Base-by-base conservation (phyloP, 2,797 vertebrate genomes). In the Sebastes hopkinsi region DNA sequence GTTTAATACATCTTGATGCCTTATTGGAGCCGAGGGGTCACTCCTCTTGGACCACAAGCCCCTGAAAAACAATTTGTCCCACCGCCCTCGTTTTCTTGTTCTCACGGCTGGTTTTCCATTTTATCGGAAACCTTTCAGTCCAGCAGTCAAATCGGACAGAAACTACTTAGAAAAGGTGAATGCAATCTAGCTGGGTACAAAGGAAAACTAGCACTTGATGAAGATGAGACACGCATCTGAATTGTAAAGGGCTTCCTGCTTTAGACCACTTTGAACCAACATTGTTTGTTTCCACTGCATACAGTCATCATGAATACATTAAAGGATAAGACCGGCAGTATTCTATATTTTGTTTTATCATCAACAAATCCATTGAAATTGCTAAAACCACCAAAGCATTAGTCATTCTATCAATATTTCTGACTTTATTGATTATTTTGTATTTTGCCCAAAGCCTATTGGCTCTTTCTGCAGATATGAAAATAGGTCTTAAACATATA, bases 61-160 rank as follows among this genome's bases (percentile, higher is more conserved):
- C 68, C 77, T 55, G 38, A 72, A 83, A 75, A 54, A 73, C 72
- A 62, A 75, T 79, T 83, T 74, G 64, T 79, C 58, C 42, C 16
- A 18, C 46, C 27, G n/a, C 9, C 1, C 12, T 46, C 66, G 46
- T 59, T 75, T 34, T 72, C 5, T 14, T 50, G 16, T 76, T 82
- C 71, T 69, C 52, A 3, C 12, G 27, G 68, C 60, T 69, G 65
- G 0, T 56, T 80, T 68, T 61, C 66, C 9, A 38, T 77, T 86
- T 77, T 12, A 42, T 52, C 27, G 0, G 66, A 72, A 2, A 2
- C 12, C 67, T 74, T 83, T 70, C 32, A 70, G 50, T 56, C 52
- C 36, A 52, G 75, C 62, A 69, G 38, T 56, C 56, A 32, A 73
- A 76, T 56, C 42, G 65, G 22, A 83, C 56, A 71, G 25, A 83